Base-by-base conservation (phyloP, 2,797 vertebrate genomes). In the Eurystomus glaucurus region DNA sequence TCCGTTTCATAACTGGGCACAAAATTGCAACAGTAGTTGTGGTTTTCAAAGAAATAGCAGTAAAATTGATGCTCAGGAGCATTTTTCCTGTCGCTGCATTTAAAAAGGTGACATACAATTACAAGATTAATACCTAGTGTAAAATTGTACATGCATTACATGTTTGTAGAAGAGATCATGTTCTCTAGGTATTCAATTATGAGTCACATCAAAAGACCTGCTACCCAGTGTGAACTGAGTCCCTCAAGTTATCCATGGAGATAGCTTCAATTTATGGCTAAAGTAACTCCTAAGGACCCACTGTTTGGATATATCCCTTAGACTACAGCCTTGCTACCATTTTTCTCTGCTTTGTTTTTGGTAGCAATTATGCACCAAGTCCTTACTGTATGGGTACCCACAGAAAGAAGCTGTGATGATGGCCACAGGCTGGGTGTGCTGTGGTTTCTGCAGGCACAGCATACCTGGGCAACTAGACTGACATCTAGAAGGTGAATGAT, bases 271-370 rank as follows among this genome's bases (percentile, higher is more conserved):
- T 51, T 70, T 62, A 26, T 5, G 4, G 31, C 33, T 66, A 46
- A 83, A 85, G 66, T 10, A 1, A 41, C 26, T 54, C 46, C 13
- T 69, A 65, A 88, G 14, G 10, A 15, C 10, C 15, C 35, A 21
- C 22, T 54, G 5, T 35, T 58, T 62, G 50, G 33, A 31, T 15
- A 43, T 20, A 22, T 43, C 4, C 4, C 10, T 37, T 46, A 61
- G 54, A 61, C 33, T 35, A 52, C 23, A 71, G 41, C 10, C 31
- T 61, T 45, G 11, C 9, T 65, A 37, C 33, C 7, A 29, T 28
- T 60, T 71, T n/a, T 41, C 2, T 26, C 48, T 28, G 5, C 1
- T 0, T 5, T 26, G 31, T 39, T 43, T 28, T 7, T 22, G 5
- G 6, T 35, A 69, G 9, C 28, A 76, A 8, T n/a, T 62, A 7